Percentiles rank a stretch among this genome's conserved stretches.
These are phyloP conservation scores for Ctena decussata DNA, from an alignment of 2,888 invertebrate genomes.

Conservation along the genomic window DNA sequence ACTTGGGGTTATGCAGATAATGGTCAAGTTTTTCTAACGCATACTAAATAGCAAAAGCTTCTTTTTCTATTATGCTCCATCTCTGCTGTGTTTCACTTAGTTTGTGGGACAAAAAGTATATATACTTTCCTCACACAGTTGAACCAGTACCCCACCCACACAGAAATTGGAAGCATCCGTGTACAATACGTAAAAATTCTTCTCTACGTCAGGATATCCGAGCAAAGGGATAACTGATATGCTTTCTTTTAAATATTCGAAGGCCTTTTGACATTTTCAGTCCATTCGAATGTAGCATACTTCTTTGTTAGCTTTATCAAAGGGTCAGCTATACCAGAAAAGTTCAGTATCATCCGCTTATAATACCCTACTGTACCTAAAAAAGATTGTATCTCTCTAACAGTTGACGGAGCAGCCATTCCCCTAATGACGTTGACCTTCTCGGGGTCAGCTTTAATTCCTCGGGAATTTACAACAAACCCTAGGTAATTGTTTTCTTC, in stretches of 20 bases:
- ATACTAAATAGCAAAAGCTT: conserved; percentile 26
- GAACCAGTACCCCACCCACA: not conserved
- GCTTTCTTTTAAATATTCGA: conserved; percentile 10
- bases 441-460: conserved; percentile 31
- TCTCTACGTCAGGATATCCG: not conserved
- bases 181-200: not conserved
- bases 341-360: conserved; percentile 40
- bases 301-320: conserved; percentile 26
- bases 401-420: conserved; percentile 32
- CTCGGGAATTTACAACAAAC: conserved; percentile 29
- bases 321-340: conserved; percentile 39
- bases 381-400: conserved; percentile 7
- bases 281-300: conserved; percentile 10
- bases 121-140: not conserved
- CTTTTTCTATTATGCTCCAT: conserved; percentile 13
- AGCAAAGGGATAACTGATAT: not conserved
- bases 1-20: not conserved
- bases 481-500: conserved; percentile 42
- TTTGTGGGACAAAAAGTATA: conserved; percentile 17
- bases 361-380: conserved; percentile 24
- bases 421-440: conserved; percentile 31
- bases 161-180: conserved; percentile 5
- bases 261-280: conserved; percentile 14
- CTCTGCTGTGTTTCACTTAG: conserved; percentile 13
- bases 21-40: conserved; percentile 11